Percentiles rank a stretch among this genome's conserved stretches.
Conservation (phyloP, 2,797 vertebrate species). For the Platalea minor region DNA sequence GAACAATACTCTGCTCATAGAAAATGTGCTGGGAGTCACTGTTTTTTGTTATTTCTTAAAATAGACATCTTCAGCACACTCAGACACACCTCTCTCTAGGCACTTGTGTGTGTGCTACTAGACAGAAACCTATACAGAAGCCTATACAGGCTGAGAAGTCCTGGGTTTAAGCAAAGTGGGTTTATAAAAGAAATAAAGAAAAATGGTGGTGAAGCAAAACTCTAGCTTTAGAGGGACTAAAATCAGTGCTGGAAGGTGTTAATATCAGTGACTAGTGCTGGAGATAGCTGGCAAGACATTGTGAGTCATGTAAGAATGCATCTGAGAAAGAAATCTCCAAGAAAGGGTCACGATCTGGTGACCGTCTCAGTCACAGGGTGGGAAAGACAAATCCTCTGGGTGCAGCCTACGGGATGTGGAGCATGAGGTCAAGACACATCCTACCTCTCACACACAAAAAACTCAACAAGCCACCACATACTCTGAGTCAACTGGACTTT, state of each 20-base stretch:
- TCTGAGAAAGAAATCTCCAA: neutral
- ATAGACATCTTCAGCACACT: neutral
- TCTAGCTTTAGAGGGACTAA: neutral
- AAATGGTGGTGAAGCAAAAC: neutral
- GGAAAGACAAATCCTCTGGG: neutral
- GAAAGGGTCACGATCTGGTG: neutral
- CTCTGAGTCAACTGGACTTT: neutral
- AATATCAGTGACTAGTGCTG: neutral
- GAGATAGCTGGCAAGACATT: neutral
- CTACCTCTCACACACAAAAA: neutral
- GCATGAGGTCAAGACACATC: fast-evolving
- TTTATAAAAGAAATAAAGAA: neutral
- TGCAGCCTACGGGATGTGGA: neutral
- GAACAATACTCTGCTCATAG: neutral
- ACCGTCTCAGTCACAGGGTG: neutral
- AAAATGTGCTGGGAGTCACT: neutral
- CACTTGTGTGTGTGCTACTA: neutral
- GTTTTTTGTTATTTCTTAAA: conserved; percentile 3
- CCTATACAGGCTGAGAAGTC: neutral
- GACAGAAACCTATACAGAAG: neutral
- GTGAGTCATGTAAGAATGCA: neutral
- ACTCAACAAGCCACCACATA: neutral
- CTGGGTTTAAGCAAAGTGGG: neutral
- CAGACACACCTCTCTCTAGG: neutral
- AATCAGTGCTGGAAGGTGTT: neutral